Conservation (phyloP, 2,888 invertebrate species). For the Stomorhina lunata region DNA sequence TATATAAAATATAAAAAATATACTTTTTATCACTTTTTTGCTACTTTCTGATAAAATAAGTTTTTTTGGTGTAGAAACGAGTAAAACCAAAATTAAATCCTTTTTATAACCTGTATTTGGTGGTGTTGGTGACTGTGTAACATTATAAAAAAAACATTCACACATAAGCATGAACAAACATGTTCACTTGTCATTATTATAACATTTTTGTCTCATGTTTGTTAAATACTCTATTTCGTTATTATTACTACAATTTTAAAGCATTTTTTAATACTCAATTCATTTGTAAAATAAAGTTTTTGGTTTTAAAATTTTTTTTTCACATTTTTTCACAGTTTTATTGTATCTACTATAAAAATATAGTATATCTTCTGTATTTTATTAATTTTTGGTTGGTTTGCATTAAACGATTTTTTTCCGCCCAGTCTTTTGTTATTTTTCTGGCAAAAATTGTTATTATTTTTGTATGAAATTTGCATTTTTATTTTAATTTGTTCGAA, state of each 20-base stretch:
- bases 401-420: background rate
- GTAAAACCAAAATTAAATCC: too few species aligned
- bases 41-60: too few species aligned
- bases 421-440: background rate
- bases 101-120: too few species aligned
- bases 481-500: slow-evolving; percentile 13
- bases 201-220: background rate
- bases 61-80: too few species aligned
- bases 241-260: background rate
- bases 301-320: background rate
- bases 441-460: background rate
- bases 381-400: background rate
- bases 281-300: slow-evolving; percentile 6
- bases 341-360: too few species aligned
- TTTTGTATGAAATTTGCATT: slow-evolving; percentile 11
- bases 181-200: too few species aligned
- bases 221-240: background rate
- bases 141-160: too few species aligned
- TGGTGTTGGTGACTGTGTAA: too few species aligned
- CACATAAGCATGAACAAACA: too few species aligned
- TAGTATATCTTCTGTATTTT: background rate
- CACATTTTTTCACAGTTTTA: too few species aligned
- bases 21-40: too few species aligned
- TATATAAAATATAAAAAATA: too few species aligned
- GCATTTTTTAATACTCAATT: slow-evolving; percentile 23